Base-by-base conservation (phyloP, 1,140 invertebrate species). In the Cotesia chilonis region DNA sequence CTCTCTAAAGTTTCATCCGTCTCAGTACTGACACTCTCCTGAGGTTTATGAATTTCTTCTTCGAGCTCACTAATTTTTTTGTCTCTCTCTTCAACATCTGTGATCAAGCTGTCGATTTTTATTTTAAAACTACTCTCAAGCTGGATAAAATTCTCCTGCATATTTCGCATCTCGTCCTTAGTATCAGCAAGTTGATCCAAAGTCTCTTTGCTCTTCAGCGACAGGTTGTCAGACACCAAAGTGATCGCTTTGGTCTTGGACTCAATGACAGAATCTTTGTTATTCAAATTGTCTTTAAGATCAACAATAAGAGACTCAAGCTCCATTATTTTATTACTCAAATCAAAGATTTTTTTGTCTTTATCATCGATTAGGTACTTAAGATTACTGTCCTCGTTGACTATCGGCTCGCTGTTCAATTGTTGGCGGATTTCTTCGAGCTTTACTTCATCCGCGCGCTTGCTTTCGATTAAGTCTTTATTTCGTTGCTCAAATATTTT, bases 201-300 rank as follows among this genome's bases (percentile, higher is more conserved):
- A 9, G 91, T 91, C 70, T 88, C 89, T 86, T 92, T 92, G 77
- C 91, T 90, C 84, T 92, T 93, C 81, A 89, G 91, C 75, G 90
- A 92, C 64, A 94, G 85, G 82, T 91, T 92, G 75, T 92, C 93
- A 4, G 92, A 91, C 89, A 94, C 91, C 68, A 94, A 85, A n/a
- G 92, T 90, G 47, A 93, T 90, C 17, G 94, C 94, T 85, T 92
- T 91, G 75, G 93, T 95, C 83, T 94, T 90, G 9, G 94, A 92
- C 83, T 94, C 91, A 79, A 96, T 94, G 57, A 96, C 92, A 79
- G 92, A 92, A 82, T 95, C 94, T 83, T 96, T 96, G 80, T 96
- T 94, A 79, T 92, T 92, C 17, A 95, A 88, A 84, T 92, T 93
- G 84, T 95, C 94, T 86, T 92, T 90, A 68, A 93, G 86, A 84